Base-by-base conservation (phyloP, 2,888 invertebrate genomes). In the Bimastos eiseni region DNA sequence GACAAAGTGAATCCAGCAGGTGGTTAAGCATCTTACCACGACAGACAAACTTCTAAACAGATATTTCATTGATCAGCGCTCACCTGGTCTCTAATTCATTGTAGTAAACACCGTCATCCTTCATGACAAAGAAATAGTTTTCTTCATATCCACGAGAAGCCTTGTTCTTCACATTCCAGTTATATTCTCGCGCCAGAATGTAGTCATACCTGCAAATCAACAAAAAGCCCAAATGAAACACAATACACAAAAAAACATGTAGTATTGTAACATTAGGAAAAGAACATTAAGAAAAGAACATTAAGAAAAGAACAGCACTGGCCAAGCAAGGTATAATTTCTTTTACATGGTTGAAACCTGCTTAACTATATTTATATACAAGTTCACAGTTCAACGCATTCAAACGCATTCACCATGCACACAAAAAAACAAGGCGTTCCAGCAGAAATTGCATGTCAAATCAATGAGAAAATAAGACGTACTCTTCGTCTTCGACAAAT, bases 91-190 rank as follows among this genome's bases (percentile, higher is more conserved):
- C 98, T 93, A 99, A 94, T 95, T 98, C 98, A 95, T 98, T 98
- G 95, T 98, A 99, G 95, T 97, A 99, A 13, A 98, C 97, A 84
- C 97, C 97, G 94, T 98, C 97, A 93, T 97, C 97, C 91, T 98
- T 96, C 92, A 98, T 97, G 91, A 98, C 98, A 95, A 99, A 97
- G 96, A 98, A 99, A 95, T 98, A 99, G 95, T 98, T 99, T 95
- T 99, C 99, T 95, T 99, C 98, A 93, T 98, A 98, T 83, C 98
- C 98, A 94, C 97, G 97, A 0, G 97, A 97, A 0, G 98, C 97
- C 95, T 99, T 99, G 95, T 98, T 99, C 95, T 99, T 99, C 36
- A 99, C 99, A 94, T 98, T 99, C 99, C 99, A 99, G 95, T 98
- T 99, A 95, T 99, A 99, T 94, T 99, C 99, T 92, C 99, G 96